A percentile compares a stretch with the other conserved stretches of the same genome.
phyloP scores from a whole-genome alignment of 1,140 invertebrate species.

The Amphibalanus amphitrite region DNA sequence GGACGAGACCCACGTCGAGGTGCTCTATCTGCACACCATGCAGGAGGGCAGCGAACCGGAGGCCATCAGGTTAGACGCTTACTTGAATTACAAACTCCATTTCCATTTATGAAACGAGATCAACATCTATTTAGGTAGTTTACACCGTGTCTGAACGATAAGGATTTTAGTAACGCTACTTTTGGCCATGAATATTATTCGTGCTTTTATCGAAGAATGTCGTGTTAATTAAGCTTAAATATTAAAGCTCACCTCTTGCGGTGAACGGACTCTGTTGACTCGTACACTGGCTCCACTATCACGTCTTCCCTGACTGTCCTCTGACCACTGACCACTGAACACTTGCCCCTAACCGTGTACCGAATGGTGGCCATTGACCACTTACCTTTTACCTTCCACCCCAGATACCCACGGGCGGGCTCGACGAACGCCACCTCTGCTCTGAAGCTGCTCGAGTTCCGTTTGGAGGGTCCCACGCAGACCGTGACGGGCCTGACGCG shows the following conservation, averaged over 20 bases:
- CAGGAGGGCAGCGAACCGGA: neutral
- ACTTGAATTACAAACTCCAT: conserved; percentile 28
- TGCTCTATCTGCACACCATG: conserved; percentile 39
- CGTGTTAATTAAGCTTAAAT: too few relatives aligned
- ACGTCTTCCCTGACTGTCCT: too few relatives aligned
- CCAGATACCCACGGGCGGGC: conserved; percentile 75
- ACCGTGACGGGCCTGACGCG: conserved; percentile 46
- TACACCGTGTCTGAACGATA: too few relatives aligned
- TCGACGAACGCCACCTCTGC: conserved; percentile 74
- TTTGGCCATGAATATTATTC: too few relatives aligned
- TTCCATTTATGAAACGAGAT: neutral
- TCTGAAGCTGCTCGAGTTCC: conserved; percentile 74
- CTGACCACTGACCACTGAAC: conserved; percentile 9
- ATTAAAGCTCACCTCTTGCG: too few relatives aligned
- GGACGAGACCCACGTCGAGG: conserved; percentile 82
- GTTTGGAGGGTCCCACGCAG: conserved; percentile 37
- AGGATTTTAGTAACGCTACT: too few relatives aligned
- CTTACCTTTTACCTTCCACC: neutral
- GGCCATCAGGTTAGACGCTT: conserved; percentile 29
- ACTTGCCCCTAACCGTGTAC: too few relatives aligned
- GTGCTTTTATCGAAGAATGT: too few relatives aligned
- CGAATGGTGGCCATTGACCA: too few relatives aligned
- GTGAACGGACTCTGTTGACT: too few relatives aligned
- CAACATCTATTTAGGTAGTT: conserved; percentile 11
- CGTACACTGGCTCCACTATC: too few relatives aligned